Base-by-base conservation (phyloP, 2,888 invertebrate species). In the Chloromyia formosa region DNA sequence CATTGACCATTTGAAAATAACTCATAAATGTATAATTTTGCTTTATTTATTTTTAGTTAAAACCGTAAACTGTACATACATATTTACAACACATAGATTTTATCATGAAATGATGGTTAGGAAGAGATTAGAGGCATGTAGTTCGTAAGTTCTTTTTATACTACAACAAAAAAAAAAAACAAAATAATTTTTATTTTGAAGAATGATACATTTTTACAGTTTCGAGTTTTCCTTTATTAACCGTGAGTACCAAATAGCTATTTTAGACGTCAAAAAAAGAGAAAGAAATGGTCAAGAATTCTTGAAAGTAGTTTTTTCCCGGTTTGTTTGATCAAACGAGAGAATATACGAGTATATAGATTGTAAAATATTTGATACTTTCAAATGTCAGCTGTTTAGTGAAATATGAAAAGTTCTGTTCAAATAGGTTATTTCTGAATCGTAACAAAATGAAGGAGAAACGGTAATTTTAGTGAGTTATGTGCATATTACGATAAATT, bases 81-180 rank as follows among this genome's bases (percentile, higher is more conserved):
- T 49, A 49, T 12, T 49, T n/a, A 49, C 3, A 2, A 12, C 16
- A n/a, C 5, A 49, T 7, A n/a, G 16, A n/a, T 49, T 49, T 49
- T 66, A 45, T 66, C 45, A 49, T 66, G 7, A 66, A 45, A 14
- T 66, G 66, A 45, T 66, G 22, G 14, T 49, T 66, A 66, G 10
- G 22, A n/a, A 9, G 10, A 20, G n/a, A n/a, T n/a, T 45, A 66
- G 66, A 66, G 66, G 66, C 66, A 49, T 23, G 10, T 64, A 64
- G 61, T 45, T 45, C 2, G 40, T 42, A 45, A 64, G 64, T 16
- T 23, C 23, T n/a, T n/a, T n/a, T n/a, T n/a, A 9, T 27, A 12
- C 12, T 42, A 42, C 42, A 42, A 42, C 7, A 42, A 42, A 42
- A 42, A n/a, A n/a, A n/a, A n/a, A n/a, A n/a, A 35, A 35, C 7